These are phyloP conservation scores for Halictus quadricinctus DNA, from an alignment of 2,888 invertebrate species.

Conservation along the genomic window DNA sequence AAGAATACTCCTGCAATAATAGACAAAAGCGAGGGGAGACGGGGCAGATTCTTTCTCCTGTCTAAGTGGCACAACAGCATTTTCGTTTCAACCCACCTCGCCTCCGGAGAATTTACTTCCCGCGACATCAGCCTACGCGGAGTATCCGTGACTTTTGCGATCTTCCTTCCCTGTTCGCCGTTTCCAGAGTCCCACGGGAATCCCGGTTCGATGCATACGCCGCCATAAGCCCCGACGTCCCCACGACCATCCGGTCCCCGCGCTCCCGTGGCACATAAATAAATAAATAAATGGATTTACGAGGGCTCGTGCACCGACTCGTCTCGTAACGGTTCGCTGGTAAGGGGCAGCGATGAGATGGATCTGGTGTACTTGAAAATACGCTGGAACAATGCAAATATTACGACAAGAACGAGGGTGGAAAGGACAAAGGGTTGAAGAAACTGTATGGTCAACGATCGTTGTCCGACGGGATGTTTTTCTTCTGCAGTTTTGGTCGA, in stretches of 20 bases:
- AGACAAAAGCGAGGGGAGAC: slow-evolving; percentile 8
- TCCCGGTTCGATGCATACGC: slow-evolving; percentile 72
- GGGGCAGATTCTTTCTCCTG: slow-evolving; percentile 41
- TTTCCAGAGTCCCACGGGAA: slow-evolving; percentile 74
- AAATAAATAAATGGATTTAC: slow-evolving; percentile 83
- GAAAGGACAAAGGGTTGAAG: slow-evolving; percentile 23
- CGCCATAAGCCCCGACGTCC: slow-evolving; percentile 66
- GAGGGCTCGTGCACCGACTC: slow-evolving; percentile 60
- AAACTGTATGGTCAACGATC: background rate
- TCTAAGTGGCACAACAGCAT: slow-evolving; percentile 81
- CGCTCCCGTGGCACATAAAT: slow-evolving; percentile 80
- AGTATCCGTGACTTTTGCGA: slow-evolving; percentile 78
- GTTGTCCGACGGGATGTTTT: background rate
- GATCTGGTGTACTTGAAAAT: slow-evolving; percentile 38
- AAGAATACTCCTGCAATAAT: slow-evolving; percentile 4
- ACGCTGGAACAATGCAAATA: slow-evolving; percentile 63
- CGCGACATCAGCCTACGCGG: slow-evolving; percentile 30
- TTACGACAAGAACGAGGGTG: slow-evolving; percentile 26
- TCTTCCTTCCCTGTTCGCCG: slow-evolving; percentile 62
- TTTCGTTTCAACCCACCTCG: slow-evolving; percentile 80
- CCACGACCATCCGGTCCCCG: slow-evolving; percentile 58
- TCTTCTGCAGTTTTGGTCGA: background rate
- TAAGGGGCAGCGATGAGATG: slow-evolving; percentile 53
- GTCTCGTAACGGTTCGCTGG: slow-evolving; percentile 61
- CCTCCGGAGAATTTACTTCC: slow-evolving; percentile 78